phyloP scores from a whole-genome alignment of 2,888 invertebrate genomes.

The Polydrusus pterygomalis region DNA sequence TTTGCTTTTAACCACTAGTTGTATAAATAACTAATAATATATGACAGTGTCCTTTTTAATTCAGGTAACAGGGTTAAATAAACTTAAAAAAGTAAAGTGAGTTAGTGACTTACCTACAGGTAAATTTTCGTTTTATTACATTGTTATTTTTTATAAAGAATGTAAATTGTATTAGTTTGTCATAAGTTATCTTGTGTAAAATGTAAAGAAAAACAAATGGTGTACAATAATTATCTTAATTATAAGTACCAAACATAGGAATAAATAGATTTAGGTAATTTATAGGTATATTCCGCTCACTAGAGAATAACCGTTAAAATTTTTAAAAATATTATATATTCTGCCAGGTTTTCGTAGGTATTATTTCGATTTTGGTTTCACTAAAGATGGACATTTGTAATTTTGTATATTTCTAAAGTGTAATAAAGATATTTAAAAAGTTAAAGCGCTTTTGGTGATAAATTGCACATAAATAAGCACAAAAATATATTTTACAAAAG shows the following conservation, averaged over 20 bases:
- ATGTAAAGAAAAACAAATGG: slow-evolving; percentile 13
- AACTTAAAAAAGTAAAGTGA: slow-evolving; percentile 11
- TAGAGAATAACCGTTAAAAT: not conserved
- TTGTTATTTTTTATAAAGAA: slow-evolving; percentile 14
- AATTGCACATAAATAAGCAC: no score
- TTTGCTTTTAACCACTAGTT: no score
- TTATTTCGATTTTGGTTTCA: not conserved
- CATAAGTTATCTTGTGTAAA: slow-evolving; percentile 4
- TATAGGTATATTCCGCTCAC: slow-evolving; percentile 20
- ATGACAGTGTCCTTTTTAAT: slow-evolving; percentile 19
- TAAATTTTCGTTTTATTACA: not conserved
- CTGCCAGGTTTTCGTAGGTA: not conserved
- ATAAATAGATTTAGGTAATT: slow-evolving; percentile 5
- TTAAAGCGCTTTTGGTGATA: no score
- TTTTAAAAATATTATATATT: slow-evolving; percentile 1
- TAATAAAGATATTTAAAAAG: not conserved
- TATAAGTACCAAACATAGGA: not conserved
- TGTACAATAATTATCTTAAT: slow-evolving; percentile 20
- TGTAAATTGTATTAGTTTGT: slow-evolving; percentile 8
- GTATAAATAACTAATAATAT: not conserved
- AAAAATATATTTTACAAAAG: not conserved
- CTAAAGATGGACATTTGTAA: not conserved
- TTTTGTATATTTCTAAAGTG: not conserved
- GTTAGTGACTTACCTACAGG: slow-evolving; percentile 1
- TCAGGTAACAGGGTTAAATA: slow-evolving; percentile 19